Conservation (phyloP, 2,113 vertebrate genomes). For the Proterorhinus semilunaris region DNA sequence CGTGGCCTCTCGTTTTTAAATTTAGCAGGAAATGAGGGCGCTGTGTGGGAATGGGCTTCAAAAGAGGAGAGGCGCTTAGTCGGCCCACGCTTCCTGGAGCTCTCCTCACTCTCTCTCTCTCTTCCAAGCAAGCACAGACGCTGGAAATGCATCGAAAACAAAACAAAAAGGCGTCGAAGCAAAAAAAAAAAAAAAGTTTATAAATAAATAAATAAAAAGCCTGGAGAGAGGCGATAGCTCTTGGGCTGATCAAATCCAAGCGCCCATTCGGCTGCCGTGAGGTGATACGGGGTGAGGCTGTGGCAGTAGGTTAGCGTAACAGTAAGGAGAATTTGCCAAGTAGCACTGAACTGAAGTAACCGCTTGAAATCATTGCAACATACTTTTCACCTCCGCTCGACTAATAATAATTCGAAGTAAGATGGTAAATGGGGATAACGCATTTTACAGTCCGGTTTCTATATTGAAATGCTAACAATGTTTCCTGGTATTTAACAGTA, state of each 20-base stretch:
- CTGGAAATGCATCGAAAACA: conserved; percentile 31
- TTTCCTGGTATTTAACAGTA: too few relatives aligned
- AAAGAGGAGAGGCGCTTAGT: conserved; percentile 66
- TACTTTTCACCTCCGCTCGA: too few relatives aligned
- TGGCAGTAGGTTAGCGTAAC: conserved; percentile 5
- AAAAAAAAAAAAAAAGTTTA: not conserved
- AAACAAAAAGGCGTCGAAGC: not conserved
- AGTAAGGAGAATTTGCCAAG: not conserved
- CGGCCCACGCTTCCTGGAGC: conserved; percentile 53
- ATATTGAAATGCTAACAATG: too few relatives aligned
- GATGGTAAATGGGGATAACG: too few relatives aligned
- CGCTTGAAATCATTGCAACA: too few relatives aligned
- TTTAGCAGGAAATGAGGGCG: conserved; percentile 75
- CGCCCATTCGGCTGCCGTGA: conserved; percentile 39
- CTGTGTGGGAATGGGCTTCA: conserved; percentile 69
- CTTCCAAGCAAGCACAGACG: conserved; percentile 31
- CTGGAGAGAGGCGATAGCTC: conserved; percentile 35
- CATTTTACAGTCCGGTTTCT: too few relatives aligned
- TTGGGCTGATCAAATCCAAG: conserved; percentile 45
- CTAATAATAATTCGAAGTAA: too few relatives aligned
- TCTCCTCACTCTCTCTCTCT: conserved; percentile 48
- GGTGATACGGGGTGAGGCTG: conserved; percentile 30
- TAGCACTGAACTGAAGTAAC: too few relatives aligned
- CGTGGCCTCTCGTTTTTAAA: conserved; percentile 66
- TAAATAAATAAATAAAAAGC: too few relatives aligned